A percentile compares a stretch with the other conserved stretches of the same genome.
These are phyloP conservation scores for Sciaenops ocellatus DNA, from an alignment of 2,797 vertebrate genomes.

Conservation along the genomic window DNA sequence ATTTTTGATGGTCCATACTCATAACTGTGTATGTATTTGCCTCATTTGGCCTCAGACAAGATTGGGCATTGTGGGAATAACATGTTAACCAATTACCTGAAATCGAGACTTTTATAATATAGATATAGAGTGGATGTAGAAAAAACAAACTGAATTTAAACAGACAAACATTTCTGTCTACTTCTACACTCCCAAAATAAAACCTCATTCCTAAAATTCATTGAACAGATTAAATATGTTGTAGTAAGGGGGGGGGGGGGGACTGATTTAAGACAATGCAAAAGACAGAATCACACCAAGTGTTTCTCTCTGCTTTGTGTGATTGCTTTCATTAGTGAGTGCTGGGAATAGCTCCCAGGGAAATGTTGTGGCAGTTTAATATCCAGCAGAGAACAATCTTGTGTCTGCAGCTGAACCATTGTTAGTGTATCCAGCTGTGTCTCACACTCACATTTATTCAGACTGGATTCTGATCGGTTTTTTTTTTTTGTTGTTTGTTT, in stretches of 20 bases:
- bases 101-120: background rate
- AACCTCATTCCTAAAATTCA: background rate
- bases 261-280: slow-evolving; percentile 15
- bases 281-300: slow-evolving; percentile 35
- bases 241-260: background rate
- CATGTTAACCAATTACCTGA: background rate
- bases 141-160: background rate
- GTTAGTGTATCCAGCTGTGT: slow-evolving; percentile 38
- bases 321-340: slow-evolving; percentile 73
- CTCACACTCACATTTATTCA: slow-evolving; percentile 30
- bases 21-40: background rate
- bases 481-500: too few relatives aligned
- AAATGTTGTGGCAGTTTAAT: slow-evolving; percentile 67
- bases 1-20: background rate
- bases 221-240: background rate
- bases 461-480: slow-evolving; percentile 7
- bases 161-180: background rate
- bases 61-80: slow-evolving; percentile 3
- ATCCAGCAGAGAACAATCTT: slow-evolving; percentile 76
- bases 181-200: slow-evolving; percentile 3
- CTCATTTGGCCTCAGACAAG: slow-evolving; percentile 1
- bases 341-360: slow-evolving; percentile 67
- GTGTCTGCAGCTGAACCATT: slow-evolving; percentile 48
- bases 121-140: background rate
- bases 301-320: slow-evolving; percentile 50